A percentile compares a stretch with the other conserved stretches of the same genome.
Conservation (phyloP, 2,113 vertebrate species). For the Piaya cayana region DNA sequence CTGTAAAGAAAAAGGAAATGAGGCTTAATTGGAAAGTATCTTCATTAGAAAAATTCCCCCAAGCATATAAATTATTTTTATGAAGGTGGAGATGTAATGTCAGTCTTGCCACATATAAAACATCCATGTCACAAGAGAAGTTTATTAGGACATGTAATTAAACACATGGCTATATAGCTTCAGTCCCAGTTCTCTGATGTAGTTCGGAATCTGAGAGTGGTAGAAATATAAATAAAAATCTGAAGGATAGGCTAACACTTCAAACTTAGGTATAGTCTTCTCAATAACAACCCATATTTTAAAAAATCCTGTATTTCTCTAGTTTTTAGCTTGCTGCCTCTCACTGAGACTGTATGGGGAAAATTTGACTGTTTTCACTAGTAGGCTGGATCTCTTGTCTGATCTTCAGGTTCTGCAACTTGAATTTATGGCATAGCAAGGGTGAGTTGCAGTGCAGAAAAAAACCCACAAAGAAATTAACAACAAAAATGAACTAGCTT, state of each 20-base stretch:
- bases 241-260: not conserved
- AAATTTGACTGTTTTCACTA: not conserved
- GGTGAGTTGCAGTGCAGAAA: not conserved
- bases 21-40: not conserved
- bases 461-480: fast-evolving
- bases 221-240: not conserved
- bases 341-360: not conserved
- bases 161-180: not conserved
- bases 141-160: not conserved
- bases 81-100: not conserved
- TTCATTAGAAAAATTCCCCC: not conserved
- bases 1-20: constrained; percentile 61
- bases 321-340: not conserved
- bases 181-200: not conserved
- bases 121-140: not conserved
- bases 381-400: not conserved
- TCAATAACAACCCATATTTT: not conserved
- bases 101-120: not conserved
- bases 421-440: not conserved
- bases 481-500: not conserved
- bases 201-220: not conserved
- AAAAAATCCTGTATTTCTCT: not conserved
- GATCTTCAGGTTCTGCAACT: not conserved
- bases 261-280: not conserved
- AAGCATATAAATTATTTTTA: not conserved